Conservation (phyloP, 2,113 vertebrate genomes). For the Corythaeola cristata region DNA sequence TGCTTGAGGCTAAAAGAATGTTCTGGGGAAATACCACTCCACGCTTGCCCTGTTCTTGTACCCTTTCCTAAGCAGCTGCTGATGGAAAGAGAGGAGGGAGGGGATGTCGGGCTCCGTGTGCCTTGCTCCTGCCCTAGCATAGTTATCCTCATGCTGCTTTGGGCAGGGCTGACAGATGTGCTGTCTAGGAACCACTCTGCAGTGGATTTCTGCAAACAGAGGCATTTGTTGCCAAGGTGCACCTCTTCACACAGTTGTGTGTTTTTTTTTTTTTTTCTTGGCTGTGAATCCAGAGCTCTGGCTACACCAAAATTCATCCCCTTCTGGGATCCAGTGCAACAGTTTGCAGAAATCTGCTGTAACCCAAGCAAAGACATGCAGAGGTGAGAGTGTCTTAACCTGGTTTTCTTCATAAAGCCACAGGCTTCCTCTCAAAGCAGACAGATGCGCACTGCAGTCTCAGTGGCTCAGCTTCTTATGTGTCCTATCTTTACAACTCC, state of each 20-base stretch:
- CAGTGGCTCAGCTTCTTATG: not conserved
- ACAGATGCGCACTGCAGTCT: not conserved
- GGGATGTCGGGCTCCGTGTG: rapidly evolving
- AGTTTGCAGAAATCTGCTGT: not conserved
- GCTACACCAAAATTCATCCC: rapidly evolving
- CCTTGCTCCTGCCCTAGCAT: not conserved
- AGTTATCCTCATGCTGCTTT: not conserved
- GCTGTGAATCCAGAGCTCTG: not conserved
- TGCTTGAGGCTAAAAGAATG: not conserved
- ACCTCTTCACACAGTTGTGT: not conserved
- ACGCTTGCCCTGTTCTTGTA: not conserved
- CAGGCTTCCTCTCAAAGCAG: not conserved
- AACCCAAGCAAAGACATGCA: rapidly evolving
- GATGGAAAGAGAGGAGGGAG: not conserved
- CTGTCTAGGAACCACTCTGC: not conserved
- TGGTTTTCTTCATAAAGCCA: not conserved
- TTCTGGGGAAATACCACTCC: not conserved
- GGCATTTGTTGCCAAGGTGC: not conserved
- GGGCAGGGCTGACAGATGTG: not conserved
- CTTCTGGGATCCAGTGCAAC: not conserved
- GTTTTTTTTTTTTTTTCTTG: not conserved
- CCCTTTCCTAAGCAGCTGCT: not conserved
- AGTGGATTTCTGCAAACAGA: not conserved
- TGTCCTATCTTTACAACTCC: not conserved
- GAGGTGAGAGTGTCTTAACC: not conserved